Evolutionary conservation across 92 coral and sea anemone genomes (phyloP), one percentile per base, ranked within the genome.

Genomic region (Montipora capitata): DNA sequence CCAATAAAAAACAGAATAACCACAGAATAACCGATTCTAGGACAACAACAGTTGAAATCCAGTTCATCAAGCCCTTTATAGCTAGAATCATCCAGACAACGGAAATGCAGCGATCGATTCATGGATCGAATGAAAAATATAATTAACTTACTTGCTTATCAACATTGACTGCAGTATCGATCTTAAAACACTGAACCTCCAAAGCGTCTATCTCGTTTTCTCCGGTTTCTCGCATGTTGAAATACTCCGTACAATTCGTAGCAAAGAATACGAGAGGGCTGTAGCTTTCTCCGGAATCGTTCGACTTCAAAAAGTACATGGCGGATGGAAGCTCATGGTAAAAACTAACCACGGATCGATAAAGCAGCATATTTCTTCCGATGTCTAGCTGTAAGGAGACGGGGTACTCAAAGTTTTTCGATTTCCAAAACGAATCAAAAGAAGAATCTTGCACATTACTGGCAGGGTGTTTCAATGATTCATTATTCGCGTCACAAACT

Each of bases 271-370:
- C 85, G 16, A 94, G 41, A 4, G 89, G 72, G 18, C 80, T 76
- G 87, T 86, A 98, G 27, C 79, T 92, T 4, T 63, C 57, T 10
- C 99, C 99, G 16, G 79, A 89, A 88, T 97, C 94, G 9, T 79
- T 88, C 16, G 99, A 98, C 91, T 92, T 95, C 52, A 92, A 86
- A 62, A 98, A 70, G 91, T 96, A 98, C 98, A 96, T 91, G 0
- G 99, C 98, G 0, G 98, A 98, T 5, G 99, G 99, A 0, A 93
- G 39, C 6, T 94, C 94, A 87, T 87, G 93, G 40, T 75, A 65
- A 76, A 98, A 98, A n/a, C 93, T 93, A 65, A 90, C 94, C 4
- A 82, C 56, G 17, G 96, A 90, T 79, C 58, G 82, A 68, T 82
- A 90, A 5, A 96, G 78, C 96, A 98, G 94, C 64, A 90, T 96